Evolutionary conservation across 2,888 invertebrate genomes (phyloP).

Genomic region (Galerucella calmariensis): DNA sequence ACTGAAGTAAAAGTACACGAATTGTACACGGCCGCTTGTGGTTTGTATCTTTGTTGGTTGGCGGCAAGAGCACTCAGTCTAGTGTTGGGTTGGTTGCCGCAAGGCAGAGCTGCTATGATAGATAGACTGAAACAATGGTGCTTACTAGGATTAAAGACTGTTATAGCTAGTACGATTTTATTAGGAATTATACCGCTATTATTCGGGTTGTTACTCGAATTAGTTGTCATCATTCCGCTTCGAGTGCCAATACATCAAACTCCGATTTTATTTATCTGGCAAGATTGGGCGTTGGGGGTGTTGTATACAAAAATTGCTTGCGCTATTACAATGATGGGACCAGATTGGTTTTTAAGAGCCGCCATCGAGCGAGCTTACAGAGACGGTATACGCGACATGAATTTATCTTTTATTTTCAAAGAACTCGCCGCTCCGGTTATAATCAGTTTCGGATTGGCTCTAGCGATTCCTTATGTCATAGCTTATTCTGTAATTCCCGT

Average conservation of each 20-base stretch:
- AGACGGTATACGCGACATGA: conserved; percentile 93
- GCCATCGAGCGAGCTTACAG: conserved; percentile 94
- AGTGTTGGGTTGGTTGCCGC: conserved; percentile 88
- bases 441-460: conserved; percentile 86
- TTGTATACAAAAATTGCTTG: conserved; percentile 97
- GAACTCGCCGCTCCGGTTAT: conserved; percentile 91
- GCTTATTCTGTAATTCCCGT: conserved; percentile 82
- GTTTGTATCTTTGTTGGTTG: conserved; percentile 96
- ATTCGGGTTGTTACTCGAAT: conserved; percentile 90
- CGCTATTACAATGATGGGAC: conserved; percentile 97
- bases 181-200: conserved; percentile 92
- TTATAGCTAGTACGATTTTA: conserved; percentile 81
- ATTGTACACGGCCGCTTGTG: conserved; percentile 93
- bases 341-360: conserved; percentile 92
- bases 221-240: conserved; percentile 91
- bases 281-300: conserved; percentile 98
- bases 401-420: conserved; percentile 85
- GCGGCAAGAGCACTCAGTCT: conserved; percentile 84
- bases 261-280: conserved; percentile 88
- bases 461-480: conserved; percentile 93
- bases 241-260: conserved; percentile 93
- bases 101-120: conserved; percentile 83
- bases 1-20: conserved; percentile 79
- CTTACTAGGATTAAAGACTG: conserved; percentile 78
- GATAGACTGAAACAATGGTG: conserved; percentile 79